Evolutionary conservation across 2,888 invertebrate species (phyloP), one percentile per base, ranked within the genome.

Genomic region (Cancer borealis): DNA sequence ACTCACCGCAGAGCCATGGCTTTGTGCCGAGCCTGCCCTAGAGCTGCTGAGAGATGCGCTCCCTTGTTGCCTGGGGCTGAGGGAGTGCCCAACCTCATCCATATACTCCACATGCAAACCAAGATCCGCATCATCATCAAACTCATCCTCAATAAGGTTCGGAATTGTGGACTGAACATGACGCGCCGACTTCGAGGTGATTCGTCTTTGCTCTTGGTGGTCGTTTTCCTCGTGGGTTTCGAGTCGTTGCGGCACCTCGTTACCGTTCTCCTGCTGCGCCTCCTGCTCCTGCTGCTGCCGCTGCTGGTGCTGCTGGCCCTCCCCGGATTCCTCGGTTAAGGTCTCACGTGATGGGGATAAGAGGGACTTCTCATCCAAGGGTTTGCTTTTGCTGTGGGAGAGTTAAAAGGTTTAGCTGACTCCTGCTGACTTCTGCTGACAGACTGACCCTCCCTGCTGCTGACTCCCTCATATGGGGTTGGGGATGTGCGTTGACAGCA

Each of bases 311-410:
- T 60, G 93, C 30, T 66, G 47, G 8, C 49, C 73, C 45, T 54
- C 54, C 46, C 88, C 88, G 45, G 94, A 45, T 26, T 92, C 94
- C 14, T 93, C 93, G 6, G 94, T 93, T 26, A 95, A 54, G 30
- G 95, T 95, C 90, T 95, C 95, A 8, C 93, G 89, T 0, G 95
- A 95, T 1, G 95, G 95, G 21, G 95, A 95, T 21, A 95, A 79
- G 14, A 95, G 91, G 26, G 94, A 54, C 89, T 95, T 94, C 88
- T 95, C 95, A 88, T 95, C 95, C 39, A 93, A 87, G 5, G 95
- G 95, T 87, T 94, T 94, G 47, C 73, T 73, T 93, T 92, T 95
- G 14, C 94, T 94, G 94, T 21, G 30, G 87, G 14, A 17, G 87
- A 21, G 26, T 73, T 14, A 39, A 73, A 73, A 17, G 84, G 46